Evolutionary conservation across 2,797 vertebrate species (phyloP).

Genomic region (Moxostoma hubbsi): DNA sequence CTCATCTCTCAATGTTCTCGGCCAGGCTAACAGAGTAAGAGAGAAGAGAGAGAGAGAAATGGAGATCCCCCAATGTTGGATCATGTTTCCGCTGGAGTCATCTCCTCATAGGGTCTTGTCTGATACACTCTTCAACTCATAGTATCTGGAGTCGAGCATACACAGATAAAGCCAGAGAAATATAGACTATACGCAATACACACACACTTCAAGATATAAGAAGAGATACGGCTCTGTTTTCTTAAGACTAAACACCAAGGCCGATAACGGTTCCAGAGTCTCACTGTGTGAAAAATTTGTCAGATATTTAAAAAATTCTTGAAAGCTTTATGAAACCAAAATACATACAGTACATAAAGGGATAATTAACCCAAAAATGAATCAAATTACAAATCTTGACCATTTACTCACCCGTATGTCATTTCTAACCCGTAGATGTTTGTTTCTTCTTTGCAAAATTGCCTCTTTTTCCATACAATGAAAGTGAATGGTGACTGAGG

Average conservation of each 20-base stretch:
- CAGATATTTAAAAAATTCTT: constrained; percentile 12
- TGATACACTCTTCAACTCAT: constrained; percentile 31
- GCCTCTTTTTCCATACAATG: too few relatives aligned
- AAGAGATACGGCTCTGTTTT: constrained; percentile 34
- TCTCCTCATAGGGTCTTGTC: constrained; percentile 53
- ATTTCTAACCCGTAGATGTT: too few relatives aligned
- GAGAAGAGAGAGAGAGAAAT: constrained; percentile 32
- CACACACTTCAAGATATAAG: constrained; percentile 32
- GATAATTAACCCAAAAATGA: too few relatives aligned
- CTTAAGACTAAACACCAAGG: constrained; percentile 38
- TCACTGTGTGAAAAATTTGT: not conserved
- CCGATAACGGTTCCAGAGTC: constrained; percentile 18
- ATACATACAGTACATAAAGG: not conserved
- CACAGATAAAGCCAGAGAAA: constrained; percentile 40
- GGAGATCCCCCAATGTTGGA: constrained; percentile 53
- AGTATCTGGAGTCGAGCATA: constrained; percentile 28
- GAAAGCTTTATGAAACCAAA: constrained; percentile 14
- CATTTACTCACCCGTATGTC: too few relatives aligned
- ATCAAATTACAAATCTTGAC: too few relatives aligned
- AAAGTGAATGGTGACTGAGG: too few relatives aligned
- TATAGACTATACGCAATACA: constrained; percentile 47
- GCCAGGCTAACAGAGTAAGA: constrained; percentile 48
- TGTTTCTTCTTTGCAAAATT: too few relatives aligned
- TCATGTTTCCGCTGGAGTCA: constrained; percentile 62
- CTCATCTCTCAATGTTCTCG: constrained; percentile 61